Evolutionary conservation across 2,797 vertebrate species (phyloP).

Genomic region (Babyrousa celebensis): DNA sequence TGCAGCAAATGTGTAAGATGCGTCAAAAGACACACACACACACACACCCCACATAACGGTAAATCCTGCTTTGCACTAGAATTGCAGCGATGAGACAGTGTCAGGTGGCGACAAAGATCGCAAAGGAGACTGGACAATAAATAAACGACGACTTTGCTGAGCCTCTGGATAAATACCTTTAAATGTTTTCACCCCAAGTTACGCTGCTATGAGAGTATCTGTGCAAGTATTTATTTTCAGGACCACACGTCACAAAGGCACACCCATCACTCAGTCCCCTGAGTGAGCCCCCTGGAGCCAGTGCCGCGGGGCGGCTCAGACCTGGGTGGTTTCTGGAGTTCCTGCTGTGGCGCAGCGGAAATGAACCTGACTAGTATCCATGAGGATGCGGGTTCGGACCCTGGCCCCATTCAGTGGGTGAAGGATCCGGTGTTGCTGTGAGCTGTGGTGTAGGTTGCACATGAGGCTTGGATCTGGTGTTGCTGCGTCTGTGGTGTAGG

Average conservation of each 20-base stretch:
- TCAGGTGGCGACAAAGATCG: rapidly evolving
- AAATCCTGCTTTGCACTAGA: rapidly evolving
- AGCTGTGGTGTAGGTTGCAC: too few species aligned
- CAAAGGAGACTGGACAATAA: neutral
- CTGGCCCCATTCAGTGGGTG: too few species aligned
- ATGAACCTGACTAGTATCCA: too few species aligned
- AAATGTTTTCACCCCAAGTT: neutral
- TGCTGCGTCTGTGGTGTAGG: too few species aligned
- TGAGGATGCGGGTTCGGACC: too few species aligned
- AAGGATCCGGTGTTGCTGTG: too few species aligned
- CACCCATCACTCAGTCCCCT: neutral
- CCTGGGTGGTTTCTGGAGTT: neutral
- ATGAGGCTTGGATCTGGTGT: too few species aligned
- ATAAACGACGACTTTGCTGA: rapidly evolving
- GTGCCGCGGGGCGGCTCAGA: rapidly evolving
- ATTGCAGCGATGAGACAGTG: rapidly evolving
- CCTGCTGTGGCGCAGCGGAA: too few species aligned
- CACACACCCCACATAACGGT: rapidly evolving
- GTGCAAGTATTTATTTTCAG: neutral
- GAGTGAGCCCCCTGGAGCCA: rapidly evolving
- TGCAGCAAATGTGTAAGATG: rapidly evolving
- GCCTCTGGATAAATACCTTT: neutral
- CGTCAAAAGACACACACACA: neutral
- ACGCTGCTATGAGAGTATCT: neutral
- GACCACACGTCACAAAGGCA: neutral